Percentiles rank a stretch among this genome's conserved stretches.
phyloP scores from a whole-genome alignment of 2,113 vertebrate species.

The Heptranchias perlo region DNA sequence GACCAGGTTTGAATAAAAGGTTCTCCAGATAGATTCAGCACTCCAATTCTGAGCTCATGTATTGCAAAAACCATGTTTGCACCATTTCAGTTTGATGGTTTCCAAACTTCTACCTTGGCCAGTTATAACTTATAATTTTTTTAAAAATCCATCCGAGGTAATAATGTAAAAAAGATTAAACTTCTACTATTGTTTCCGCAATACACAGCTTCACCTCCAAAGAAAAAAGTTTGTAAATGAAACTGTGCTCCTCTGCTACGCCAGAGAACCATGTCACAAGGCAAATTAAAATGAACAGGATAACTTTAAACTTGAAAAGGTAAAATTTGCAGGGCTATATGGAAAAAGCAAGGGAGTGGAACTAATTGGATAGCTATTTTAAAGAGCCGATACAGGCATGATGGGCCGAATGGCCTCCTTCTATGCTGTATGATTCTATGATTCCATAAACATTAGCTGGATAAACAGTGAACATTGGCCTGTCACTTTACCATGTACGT shows the following conservation, averaged over 20 bases:
- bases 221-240: not conserved
- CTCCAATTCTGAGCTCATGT: not conserved
- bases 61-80: not conserved
- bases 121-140: not conserved
- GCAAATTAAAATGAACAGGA: not conserved
- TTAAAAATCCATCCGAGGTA: not conserved
- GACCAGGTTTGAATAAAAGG: not conserved
- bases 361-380: not conserved
- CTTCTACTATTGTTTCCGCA: not conserved
- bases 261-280: not conserved
- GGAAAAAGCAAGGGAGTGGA: not conserved
- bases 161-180: not conserved
- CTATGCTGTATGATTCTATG: not conserved
- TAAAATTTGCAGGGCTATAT: not conserved
- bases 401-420: not conserved
- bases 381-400: not conserved
- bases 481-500: not conserved
- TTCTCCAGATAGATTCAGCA: not conserved
- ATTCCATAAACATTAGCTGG: not conserved
- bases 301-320: not conserved
- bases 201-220: not conserved
- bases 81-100: not conserved
- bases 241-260: not conserved
- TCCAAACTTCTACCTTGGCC: not conserved
- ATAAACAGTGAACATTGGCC: not conserved